Base-by-base conservation (phyloP, 2,888 invertebrate species). In the Cheilosia vernalis region DNA sequence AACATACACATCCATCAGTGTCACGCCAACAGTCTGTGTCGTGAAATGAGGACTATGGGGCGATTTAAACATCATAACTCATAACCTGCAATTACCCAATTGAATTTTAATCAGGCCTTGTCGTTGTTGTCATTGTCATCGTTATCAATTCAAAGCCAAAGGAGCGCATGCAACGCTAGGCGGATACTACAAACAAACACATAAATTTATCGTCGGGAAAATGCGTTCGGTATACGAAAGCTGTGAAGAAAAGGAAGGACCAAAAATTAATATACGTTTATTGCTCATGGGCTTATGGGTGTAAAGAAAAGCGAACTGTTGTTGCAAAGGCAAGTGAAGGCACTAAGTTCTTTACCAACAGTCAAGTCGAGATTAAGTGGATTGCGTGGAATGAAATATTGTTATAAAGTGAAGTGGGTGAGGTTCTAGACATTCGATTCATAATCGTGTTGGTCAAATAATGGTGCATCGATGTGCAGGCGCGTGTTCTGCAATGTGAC, bases 51-150 rank as follows among this genome's bases (percentile, higher is more conserved):
- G 19, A 4, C 49, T 49, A 21, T 60, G 44, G 49, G 61, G 64
- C 47, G n/a, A 47, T 73, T 55, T 63, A 78, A 67, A 33, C 56
- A 42, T 61, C 19, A 78, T 73, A 64, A 55, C 61, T 78, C 66
- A 72, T 61, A 67, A 78, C 55, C 51, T 72, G 78, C 78, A 78
- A 78, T 73, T 73, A 83, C 56, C 40, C 78, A 78, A 83, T 83
- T 73, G 73, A 73, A 83, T 67, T 66, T 70, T 69, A 81, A 81
- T 70, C 80, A 63, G 49, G 37, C 73, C 9, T 56, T 44, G 1
- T 10, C 47, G 37, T 66, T 37, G 17, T 21, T 17, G 15, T 24
- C 56, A 24, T 53, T 44, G 17, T 44, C 53, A 63, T 73, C 55
- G 53, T 5, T 44, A 9, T 30, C n/a, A 44, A 7, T 27, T 17